Percentiles rank a stretch among this genome's conserved stretches.
Evolutionary conservation across 2,113 vertebrate genomes (phyloP).

Genomic region (Pandion haliaetus): DNA sequence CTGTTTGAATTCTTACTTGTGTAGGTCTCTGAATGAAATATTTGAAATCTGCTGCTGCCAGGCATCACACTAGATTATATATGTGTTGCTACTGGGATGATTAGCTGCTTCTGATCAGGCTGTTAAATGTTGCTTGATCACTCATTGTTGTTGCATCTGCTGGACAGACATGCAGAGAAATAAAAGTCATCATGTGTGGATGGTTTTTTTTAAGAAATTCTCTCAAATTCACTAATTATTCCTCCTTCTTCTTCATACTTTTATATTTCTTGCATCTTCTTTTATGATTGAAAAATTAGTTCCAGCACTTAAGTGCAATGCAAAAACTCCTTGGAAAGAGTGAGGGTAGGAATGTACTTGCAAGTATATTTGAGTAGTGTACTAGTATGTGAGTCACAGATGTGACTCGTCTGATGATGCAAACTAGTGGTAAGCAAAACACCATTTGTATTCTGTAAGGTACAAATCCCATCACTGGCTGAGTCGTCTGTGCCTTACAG

Average conservation of each 20-base stretch:
- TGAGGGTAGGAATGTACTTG: background rate
- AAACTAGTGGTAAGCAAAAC: background rate
- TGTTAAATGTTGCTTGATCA: background rate
- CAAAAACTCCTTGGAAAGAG: background rate
- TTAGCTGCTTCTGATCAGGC: background rate
- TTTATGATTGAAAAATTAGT: background rate
- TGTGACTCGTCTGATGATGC: background rate
- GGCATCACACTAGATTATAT: fast-evolving
- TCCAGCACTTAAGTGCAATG: background rate
- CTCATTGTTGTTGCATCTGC: background rate
- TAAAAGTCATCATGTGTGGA: fast-evolving
- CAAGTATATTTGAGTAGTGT: background rate
- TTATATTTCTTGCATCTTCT: background rate
- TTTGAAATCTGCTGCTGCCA: background rate
- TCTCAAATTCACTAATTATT: background rate
- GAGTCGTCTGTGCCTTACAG: background rate
- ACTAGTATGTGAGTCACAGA: background rate
- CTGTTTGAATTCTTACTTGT: background rate
- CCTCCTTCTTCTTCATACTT: background rate
- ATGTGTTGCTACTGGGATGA: background rate
- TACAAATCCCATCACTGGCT: background rate
- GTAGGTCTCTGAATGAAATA: background rate
- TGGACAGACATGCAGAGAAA: background rate
- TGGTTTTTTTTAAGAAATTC: background rate
- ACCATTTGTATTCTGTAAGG: background rate